A percentile compares a stretch with the other conserved stretches of the same genome.
Conservation (phyloP, 2,888 invertebrate genomes). For the Gymnosoma rotundatum region DNA sequence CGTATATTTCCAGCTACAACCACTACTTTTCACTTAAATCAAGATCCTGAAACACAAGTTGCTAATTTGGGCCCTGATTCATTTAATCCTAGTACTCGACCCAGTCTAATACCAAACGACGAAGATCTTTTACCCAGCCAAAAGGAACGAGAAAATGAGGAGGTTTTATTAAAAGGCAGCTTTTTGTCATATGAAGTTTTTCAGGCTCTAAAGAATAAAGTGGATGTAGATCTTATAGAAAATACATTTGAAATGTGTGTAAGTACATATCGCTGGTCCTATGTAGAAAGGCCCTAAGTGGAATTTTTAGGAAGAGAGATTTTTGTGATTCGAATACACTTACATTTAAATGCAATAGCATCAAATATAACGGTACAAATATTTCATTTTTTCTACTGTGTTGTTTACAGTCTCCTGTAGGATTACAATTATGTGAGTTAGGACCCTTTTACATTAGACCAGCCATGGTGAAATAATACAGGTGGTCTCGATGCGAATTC, state of each 20-base stretch:
- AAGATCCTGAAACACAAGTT: conserved; percentile 89
- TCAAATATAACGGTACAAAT: too few species aligned
- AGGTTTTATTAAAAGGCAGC: conserved; percentile 81
- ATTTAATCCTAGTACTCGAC: conserved; percentile 86
- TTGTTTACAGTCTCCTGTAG: too few species aligned
- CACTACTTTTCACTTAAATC: conserved; percentile 79
- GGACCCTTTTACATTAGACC: too few species aligned
- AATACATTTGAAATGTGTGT: conserved; percentile 81
- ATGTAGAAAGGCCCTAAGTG: too few species aligned
- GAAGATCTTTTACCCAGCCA: conserved; percentile 75
- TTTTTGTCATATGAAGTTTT: conserved; percentile 81
- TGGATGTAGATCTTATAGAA: conserved; percentile 80
- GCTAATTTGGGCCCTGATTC: conserved; percentile 86
- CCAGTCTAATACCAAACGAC: conserved; percentile 84
- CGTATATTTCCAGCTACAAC: conserved; percentile 32
- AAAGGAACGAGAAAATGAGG: conserved; percentile 77
- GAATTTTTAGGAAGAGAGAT: too few species aligned
- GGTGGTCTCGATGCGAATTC: too few species aligned
- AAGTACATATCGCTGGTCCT: conserved; percentile 39
- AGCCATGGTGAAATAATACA: too few species aligned
- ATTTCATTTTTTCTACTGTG: too few species aligned
- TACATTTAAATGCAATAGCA: too few species aligned
- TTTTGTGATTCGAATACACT: too few species aligned
- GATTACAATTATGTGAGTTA: too few species aligned
- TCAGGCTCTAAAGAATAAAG: conserved; percentile 79